Conservation (phyloP, 2,888 invertebrate genomes). For the Microchrysa polita region DNA sequence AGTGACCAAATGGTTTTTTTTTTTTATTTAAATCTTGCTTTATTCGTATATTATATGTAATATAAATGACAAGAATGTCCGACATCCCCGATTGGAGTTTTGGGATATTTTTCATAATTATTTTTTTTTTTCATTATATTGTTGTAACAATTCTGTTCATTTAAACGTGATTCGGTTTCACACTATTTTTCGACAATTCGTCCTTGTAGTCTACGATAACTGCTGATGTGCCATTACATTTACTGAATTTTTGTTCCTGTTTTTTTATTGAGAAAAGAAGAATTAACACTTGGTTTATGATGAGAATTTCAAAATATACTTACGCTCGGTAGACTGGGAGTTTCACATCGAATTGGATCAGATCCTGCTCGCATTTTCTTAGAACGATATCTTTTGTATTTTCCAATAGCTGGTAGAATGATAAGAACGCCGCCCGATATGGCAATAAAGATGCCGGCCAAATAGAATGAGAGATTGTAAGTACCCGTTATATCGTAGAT, state of each 20-base stretch:
- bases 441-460: slow-evolving; percentile 80
- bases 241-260: slow-evolving; percentile 42
- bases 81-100: no score
- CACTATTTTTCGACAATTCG: slow-evolving; percentile 44
- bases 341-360: slow-evolving; percentile 46
- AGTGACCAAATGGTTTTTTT: not conserved
- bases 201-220: slow-evolving; percentile 48
- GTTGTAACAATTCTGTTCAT: not conserved
- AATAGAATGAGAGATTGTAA: slow-evolving; percentile 82
- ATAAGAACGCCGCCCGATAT: slow-evolving; percentile 52
- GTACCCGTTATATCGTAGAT: slow-evolving; percentile 80
- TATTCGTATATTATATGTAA: slow-evolving; percentile 19
- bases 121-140: not conserved
- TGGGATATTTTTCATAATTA: not conserved
- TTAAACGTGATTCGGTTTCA: slow-evolving; percentile 50
- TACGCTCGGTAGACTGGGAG: slow-evolving; percentile 45
- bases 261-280: not conserved
- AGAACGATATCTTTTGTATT: slow-evolving; percentile 57
- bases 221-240: slow-evolving; percentile 44
- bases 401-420: slow-evolving; percentile 52
- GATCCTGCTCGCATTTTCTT: slow-evolving; percentile 44
- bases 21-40: no score
- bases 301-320: slow-evolving; percentile 8
- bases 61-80: slow-evolving; percentile 21
- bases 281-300: not conserved